Evolutionary conservation across 2,113 vertebrate genomes (phyloP).

Genomic region (Daboia siamensis): DNA sequence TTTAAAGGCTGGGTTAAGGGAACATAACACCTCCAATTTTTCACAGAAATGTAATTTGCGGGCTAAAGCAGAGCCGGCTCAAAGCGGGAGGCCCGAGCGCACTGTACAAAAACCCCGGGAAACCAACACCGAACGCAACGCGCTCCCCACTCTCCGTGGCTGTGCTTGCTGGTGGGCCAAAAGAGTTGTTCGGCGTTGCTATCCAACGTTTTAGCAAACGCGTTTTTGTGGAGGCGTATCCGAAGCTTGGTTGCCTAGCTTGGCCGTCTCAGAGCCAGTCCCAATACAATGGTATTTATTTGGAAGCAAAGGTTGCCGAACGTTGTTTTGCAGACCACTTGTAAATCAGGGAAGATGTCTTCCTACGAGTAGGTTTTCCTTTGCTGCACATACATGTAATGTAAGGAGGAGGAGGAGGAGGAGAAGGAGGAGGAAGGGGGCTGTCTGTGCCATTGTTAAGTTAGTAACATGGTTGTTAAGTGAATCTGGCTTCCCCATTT

Average conservation of each 20-base stretch:
- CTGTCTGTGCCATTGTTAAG: too few species aligned
- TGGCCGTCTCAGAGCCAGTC: neutral
- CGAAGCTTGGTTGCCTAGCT: neutral
- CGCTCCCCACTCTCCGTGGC: neutral
- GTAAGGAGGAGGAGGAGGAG: too few species aligned
- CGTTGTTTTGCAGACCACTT: neutral
- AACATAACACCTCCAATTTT: conserved; percentile 65
- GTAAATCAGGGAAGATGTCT: too few species aligned
- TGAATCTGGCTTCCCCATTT: too few species aligned
- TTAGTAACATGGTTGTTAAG: too few species aligned
- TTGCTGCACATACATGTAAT: too few species aligned
- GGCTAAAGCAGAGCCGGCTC: neutral
- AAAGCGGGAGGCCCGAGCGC: neutral
- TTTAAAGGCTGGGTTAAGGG: conserved; percentile 75
- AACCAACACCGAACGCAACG: neutral
- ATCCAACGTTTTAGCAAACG: neutral
- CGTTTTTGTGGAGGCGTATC: neutral
- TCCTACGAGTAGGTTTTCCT: neutral
- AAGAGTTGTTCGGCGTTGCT: neutral
- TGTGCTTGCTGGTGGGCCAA: neutral
- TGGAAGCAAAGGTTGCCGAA: neutral
- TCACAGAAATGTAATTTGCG: conserved; percentile 43
- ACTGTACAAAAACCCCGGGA: neutral
- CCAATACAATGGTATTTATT: conserved; percentile 33
- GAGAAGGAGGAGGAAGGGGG: too few species aligned